Conservation (phyloP, 53 echinoderm and acorn worm species). For the Antedon mediterranea region DNA sequence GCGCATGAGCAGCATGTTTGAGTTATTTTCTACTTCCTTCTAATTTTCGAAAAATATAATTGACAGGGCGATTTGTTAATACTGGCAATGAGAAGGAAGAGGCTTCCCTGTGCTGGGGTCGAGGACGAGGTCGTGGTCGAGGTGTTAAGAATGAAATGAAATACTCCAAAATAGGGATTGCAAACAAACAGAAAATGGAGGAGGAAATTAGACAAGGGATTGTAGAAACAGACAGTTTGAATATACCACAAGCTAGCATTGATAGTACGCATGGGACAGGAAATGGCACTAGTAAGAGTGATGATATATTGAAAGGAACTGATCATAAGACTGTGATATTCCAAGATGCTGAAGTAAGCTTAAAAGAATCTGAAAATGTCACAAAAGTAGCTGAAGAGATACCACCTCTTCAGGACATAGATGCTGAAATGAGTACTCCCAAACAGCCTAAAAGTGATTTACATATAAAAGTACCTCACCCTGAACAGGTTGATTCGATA, state of each 20-base stretch:
- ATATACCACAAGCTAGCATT: neutral
- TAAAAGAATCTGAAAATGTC: no score
- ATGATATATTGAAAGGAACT: no score
- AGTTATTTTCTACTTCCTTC: no score
- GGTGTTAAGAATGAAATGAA: neutral
- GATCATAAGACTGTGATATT: no score
- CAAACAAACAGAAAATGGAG: neutral
- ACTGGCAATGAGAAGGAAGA: neutral
- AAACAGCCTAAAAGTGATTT: neutral
- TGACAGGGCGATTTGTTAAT: neutral
- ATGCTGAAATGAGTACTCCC: no score
- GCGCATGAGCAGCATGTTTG: no score
- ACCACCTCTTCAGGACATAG: neutral
- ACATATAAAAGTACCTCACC: neutral
- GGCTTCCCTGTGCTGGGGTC: neutral
- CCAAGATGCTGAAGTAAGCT: neutral
- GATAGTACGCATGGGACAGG: no score
- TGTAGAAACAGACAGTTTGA: neutral
- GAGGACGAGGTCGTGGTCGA: neutral
- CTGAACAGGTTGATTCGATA: neutral
- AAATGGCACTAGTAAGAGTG: no score
- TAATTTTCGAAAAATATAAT: neutral
- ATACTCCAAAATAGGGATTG: neutral
- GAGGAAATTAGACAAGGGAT: neutral
- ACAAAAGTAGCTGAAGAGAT: no score